Evolutionary conservation across 2,113 vertebrate genomes (phyloP), one percentile per base, ranked within the genome.

Genomic region (Gobio gobio): DNA sequence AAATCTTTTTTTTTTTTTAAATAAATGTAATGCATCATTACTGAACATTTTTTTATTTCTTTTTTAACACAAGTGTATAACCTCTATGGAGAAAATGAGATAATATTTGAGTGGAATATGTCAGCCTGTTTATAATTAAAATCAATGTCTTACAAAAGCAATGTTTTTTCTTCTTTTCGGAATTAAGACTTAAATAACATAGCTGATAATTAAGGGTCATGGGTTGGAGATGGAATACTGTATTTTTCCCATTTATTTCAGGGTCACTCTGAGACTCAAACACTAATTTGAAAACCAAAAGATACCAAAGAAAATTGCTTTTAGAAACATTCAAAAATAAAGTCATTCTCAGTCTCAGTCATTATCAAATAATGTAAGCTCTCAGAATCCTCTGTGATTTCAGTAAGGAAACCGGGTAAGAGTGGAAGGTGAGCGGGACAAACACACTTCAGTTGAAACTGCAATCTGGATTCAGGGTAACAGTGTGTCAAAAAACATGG

Each of bases 131-230:
- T 70, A 29, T 92, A 93, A 92, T 87, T 93, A 94, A 95, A 93
- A 92, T 93, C 93, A 93, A 92, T 91, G 87, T 90, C 89, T 90
- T 92, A 89, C 90, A 91, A 90, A 91, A 90, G 92, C 93, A 4
- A 33, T 93, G 91, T 92, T 92, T 89, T 68, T 22, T 36, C 18
- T 47, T 73, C 5, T 7, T 45, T 91, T 88, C 90, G 90, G 93
- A 43, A 45, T 78, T 45, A 61, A 59, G 33, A 61, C 33, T 9
- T 16, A 59, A 59, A 58, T 3, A 58, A 56, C 73, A 29, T 29
- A 20, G 49, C 26, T 14, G 12, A 89, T 90, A 89, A 88, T 77
- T 45, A 26, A 16, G 24, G 29, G 73, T 76, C 58, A 59, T 79
- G 7, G 22, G 49, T 16, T 77, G 18, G 33, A 78, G 68, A 72